Base-by-base conservation (phyloP, 2,888 invertebrate species). In the Drosophila dives region DNA sequence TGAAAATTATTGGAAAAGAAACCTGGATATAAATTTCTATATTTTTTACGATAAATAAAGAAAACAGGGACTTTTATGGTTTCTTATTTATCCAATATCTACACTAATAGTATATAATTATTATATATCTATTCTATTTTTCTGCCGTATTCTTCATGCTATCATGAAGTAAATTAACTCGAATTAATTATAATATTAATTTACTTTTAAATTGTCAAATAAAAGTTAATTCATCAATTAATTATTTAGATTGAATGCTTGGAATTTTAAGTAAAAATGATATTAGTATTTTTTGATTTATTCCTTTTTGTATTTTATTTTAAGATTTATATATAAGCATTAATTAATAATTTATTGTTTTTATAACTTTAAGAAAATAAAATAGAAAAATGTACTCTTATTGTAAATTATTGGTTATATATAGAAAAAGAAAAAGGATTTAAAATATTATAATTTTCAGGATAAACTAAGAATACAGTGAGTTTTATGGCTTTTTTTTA, bases 241-340 rank as follows among this genome's bases (percentile, higher is more conserved):
- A n/a, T n/a, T n/a, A 40, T 2, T 40, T 40, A 10, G 0, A 1
- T n/a, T 17, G 3, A 40, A 38, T 38, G 17, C 17, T 17, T 17
- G 0, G 2, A 38, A 0, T 17, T 17, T 38, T 2, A 8, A n/a
- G 0, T 0, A 0, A 2, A 40, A n/a, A n/a, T 10, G 10, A 10
- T 40, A 10, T 10, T 2, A 17, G 4, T 42, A 6, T 20, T n/a
- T 11, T n/a, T n/a, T 6, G 11, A 15, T 15, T 15, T 15, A 36
- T 36, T 36, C 2, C 6, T 4, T 34, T 5, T 1, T 6, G 15
- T 34, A 4, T 34, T 15, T 15, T 36, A 36, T 15, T 15, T 5
- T 0, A 6, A 15, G 0, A 36, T 36, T 11, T 5, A 11, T 11
- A 33, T 11, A 1, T 11, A 11, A 17, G 17, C 38, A 38, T 0